phyloP scores from a whole-genome alignment of 2,113 vertebrate species.

The Boleophthalmus pectinirostris region DNA sequence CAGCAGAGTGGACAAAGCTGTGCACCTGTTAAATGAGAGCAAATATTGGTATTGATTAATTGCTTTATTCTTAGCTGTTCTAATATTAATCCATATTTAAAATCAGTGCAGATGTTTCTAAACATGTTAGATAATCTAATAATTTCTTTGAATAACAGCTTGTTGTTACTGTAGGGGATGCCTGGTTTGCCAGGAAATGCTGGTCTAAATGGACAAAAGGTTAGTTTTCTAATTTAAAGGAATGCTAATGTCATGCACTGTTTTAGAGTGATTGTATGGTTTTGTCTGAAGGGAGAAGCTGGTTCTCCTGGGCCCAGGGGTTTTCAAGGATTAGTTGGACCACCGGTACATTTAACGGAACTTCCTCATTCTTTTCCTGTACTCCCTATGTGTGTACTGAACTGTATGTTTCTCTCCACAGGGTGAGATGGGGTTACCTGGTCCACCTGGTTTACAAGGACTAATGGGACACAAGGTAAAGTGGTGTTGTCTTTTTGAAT shows the following conservation, averaged over 20 bases:
- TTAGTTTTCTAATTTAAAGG: conserved; percentile 30
- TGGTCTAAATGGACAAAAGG: conserved; percentile 75
- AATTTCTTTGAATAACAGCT: conserved; percentile 4
- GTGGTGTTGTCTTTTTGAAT: neutral
- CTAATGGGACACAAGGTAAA: conserved; percentile 84
- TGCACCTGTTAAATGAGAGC: too few species aligned
- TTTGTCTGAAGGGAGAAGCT: conserved; percentile 69
- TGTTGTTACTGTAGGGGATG: conserved; percentile 68
- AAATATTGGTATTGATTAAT: neutral
- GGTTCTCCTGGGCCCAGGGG: conserved; percentile 73
- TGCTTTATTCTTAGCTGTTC: neutral
- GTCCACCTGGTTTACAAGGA: conserved; percentile 84
- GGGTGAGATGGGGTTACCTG: conserved; percentile 85
- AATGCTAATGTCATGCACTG: neutral
- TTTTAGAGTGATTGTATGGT: neutral
- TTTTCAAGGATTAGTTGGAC: conserved; percentile 65
- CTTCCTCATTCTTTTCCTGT: neutral
- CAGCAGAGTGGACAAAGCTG: too few species aligned
- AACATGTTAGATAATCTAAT: neutral
- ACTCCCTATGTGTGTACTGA: neutral
- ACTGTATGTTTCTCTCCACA: conserved; percentile 48
- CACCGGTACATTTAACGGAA: conserved; percentile 59
- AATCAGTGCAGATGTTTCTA: neutral
- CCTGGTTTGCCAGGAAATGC: conserved; percentile 76
- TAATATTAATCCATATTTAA: neutral